Base-by-base conservation (phyloP, 2,113 vertebrate genomes). In the Taurulus bubalis region DNA sequence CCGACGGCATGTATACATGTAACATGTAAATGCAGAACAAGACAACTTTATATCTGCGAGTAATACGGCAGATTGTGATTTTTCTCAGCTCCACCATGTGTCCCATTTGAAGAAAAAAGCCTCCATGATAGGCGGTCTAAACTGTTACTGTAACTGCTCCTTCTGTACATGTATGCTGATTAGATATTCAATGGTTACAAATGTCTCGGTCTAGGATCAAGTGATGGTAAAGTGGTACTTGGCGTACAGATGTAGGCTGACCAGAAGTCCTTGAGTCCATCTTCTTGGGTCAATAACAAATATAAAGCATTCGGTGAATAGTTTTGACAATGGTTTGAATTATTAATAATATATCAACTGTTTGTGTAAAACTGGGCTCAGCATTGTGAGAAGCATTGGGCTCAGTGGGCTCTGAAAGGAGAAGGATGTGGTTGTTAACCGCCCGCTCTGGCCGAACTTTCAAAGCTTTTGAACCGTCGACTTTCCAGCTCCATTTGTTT, bases 161-260 rank as follows among this genome's bases (percentile, higher is more conserved):
- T 40, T 69, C 38, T 20, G 36, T 58, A 22, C 26, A 77, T 72
- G 63, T 11, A 24, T 69, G 38, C 60, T 66, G 74, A 78, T 67
- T 45, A 15, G 34, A 81, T 20, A 36, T 24, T 53, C 68, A 77
- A 4, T 70, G 42, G 42, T 71, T 10, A 32, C 53, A 79, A 10
- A 73, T 42, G 45, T 68, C 18, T 69, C 2, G 30, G 12, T 70
- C 38, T 24, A 18, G 68, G 30, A n/a, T 36, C 24, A 62, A 58
- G 70, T 34, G 3, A 26, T 18, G 12, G 26, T 42, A 12, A 26
- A 63, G 60, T 18, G 12, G 18, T 34, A 4, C 36, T 55, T 63
- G 1, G 9, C 62, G 76, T 79, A 67, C 73, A 53, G 49, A 28
- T 40, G 56, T 53, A 55, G 55, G 40, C 70, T 49, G 24, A 70